A percentile compares a stretch with the other conserved stretches of the same genome.
phyloP scores from a whole-genome alignment of 2,113 vertebrate genomes.

The Calypte anna region DNA sequence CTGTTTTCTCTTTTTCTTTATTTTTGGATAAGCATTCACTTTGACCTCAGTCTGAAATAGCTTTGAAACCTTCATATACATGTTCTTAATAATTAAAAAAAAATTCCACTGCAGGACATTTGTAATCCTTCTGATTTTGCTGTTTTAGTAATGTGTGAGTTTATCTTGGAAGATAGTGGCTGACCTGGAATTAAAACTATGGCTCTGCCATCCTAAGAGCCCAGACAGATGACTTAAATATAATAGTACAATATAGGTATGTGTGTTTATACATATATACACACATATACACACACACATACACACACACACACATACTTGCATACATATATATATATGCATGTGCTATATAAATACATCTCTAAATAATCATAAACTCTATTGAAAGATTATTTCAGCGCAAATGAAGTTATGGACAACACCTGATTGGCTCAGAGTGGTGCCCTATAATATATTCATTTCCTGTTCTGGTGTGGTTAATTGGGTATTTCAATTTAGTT shows the following conservation, averaged over 20 bases:
- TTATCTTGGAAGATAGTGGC: constrained; percentile 60
- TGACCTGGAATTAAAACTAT: constrained; percentile 57
- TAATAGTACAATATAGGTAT: background rate
- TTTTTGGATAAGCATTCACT: background rate
- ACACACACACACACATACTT: background rate
- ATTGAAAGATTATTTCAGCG: constrained; percentile 18
- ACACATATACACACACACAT: no score
- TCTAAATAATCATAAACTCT: constrained; percentile 17
- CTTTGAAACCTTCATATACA: constrained; percentile 60
- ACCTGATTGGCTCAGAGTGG: background rate
- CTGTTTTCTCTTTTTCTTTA: background rate
- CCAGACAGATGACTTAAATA: constrained; percentile 33
- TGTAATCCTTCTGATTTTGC: constrained; percentile 63
- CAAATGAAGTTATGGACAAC: background rate
- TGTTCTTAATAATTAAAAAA: constrained; percentile 46
- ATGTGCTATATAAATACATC: background rate
- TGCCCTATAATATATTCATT: constrained; percentile 36
- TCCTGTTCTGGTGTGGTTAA: constrained; percentile 60
- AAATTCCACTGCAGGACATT: background rate
- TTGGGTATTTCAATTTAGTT: constrained; percentile 65
- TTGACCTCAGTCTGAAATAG: constrained; percentile 20
- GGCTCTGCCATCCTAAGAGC: background rate
- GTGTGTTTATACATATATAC: background rate
- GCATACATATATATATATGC: background rate
- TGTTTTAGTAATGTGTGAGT: constrained; percentile 57